Percentiles rank a stretch among this genome's conserved stretches.
phyloP scores from a whole-genome alignment of 2,888 invertebrate species.

The Sipha maydis region DNA sequence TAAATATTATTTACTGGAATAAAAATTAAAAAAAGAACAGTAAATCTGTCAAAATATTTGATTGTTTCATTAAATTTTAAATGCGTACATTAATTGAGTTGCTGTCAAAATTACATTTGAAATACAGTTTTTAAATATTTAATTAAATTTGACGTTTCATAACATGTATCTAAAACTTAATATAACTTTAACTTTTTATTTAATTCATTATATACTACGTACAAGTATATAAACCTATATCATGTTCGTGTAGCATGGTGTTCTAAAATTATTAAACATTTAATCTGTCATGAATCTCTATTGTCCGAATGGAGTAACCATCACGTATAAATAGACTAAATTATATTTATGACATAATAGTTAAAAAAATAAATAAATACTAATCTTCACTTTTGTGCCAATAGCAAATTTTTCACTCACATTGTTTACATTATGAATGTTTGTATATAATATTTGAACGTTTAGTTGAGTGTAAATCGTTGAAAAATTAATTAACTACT shows the following conservation, averaged over 20 bases:
- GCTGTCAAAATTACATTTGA: conserved; percentile 9
- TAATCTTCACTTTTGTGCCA: not conserved
- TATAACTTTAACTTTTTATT: conserved; percentile 20
- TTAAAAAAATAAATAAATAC: not conserved
- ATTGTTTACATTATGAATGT: not conserved
- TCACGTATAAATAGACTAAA: not conserved
- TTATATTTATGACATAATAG: too few relatives aligned
- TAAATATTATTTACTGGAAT: too few relatives aligned
- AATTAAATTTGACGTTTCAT: conserved; percentile 32
- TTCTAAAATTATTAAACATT: conserved; percentile 14
- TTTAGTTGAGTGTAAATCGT: too few relatives aligned
- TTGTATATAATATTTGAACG: not conserved
- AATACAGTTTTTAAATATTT: conserved; percentile 21
- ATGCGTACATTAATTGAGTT: not conserved
- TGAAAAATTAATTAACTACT: not conserved
- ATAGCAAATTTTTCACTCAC: not conserved
- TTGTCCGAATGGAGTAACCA: not conserved
- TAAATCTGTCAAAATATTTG: not conserved
- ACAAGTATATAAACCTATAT: too few relatives aligned
- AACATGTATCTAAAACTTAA: not conserved
- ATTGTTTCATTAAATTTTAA: not conserved
- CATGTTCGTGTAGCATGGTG: not conserved
- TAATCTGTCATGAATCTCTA: not conserved
- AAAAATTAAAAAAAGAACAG: not conserved
- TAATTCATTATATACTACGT: not conserved